These are phyloP conservation scores for Lochmaea crataegi DNA, from an alignment of 2,888 invertebrate genomes.

Conservation along the genomic window DNA sequence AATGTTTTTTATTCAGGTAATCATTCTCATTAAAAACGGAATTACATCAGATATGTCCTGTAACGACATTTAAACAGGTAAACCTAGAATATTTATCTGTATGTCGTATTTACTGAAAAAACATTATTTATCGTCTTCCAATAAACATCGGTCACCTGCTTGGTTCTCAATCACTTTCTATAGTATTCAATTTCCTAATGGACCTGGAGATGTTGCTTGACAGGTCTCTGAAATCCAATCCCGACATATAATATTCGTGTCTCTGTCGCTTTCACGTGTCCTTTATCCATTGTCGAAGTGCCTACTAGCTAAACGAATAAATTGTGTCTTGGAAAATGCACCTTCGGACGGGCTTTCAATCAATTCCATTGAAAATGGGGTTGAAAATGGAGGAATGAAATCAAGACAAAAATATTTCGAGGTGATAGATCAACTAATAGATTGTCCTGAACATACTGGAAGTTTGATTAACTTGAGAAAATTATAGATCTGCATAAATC, in stretches of 20 bases:
- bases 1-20: no score
- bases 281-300: constrained; percentile 34
- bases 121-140: constrained; percentile 22
- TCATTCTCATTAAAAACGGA: no score
- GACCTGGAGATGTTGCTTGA: constrained; percentile 36
- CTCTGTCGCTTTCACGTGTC: constrained; percentile 28
- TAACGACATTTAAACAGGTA: background rate
- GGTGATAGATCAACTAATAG: background rate
- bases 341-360: constrained; percentile 27
- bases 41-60: no score
- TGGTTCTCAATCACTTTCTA: constrained; percentile 30
- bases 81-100: constrained; percentile 16
- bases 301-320: constrained; percentile 30
- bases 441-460: no score
- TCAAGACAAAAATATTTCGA: background rate
- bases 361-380: constrained; percentile 4
- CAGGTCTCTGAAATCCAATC: constrained; percentile 39
- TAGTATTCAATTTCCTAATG: constrained; percentile 41
- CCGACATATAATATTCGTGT: constrained; percentile 40
- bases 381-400: background rate
- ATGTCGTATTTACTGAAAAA: constrained; percentile 12
- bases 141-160: constrained; percentile 22
- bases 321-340: constrained; percentile 34
- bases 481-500: no score
- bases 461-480: no score